Percentiles rank a stretch among this genome's conserved stretches.
phyloP scores from a whole-genome alignment of 2,888 invertebrate genomes.

The Strigamia transsilvanica region DNA sequence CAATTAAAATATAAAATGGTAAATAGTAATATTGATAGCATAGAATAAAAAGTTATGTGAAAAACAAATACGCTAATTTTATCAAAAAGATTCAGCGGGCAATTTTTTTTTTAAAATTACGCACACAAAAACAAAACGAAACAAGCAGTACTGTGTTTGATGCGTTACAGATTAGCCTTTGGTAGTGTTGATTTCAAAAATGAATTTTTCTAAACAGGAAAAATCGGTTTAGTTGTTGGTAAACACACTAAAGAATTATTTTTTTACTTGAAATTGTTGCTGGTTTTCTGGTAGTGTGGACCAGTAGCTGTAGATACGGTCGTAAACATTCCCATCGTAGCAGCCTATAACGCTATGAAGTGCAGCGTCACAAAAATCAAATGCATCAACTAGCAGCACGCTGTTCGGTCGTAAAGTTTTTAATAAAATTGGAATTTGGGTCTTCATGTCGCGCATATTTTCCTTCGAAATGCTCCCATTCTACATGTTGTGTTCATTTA shows the following conservation, averaged over 20 bases:
- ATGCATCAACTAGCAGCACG: constrained; percentile 89
- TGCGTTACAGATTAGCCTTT: no score
- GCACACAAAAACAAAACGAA: no score
- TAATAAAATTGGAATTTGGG: background rate
- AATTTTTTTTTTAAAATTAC: no score
- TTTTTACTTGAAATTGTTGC: background rate
- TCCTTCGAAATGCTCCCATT: no score
- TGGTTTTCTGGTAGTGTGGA: constrained; percentile 35
- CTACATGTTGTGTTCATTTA: no score
- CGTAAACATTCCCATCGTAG: constrained; percentile 85
- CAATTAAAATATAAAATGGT: background rate
- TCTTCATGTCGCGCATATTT: background rate
- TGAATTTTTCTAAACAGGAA: no score
- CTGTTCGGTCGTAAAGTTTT: constrained; percentile 81
- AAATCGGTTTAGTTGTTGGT: no score
- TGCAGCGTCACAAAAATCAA: constrained; percentile 82
- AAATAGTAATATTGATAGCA: background rate
- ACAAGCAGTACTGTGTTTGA: no score
- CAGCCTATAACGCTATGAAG: constrained; percentile 76
- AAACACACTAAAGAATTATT: no score
- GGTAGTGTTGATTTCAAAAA: no score
- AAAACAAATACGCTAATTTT: background rate
- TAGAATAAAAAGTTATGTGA: constrained; percentile 4
- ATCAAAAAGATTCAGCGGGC: background rate
- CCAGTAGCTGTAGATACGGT: constrained; percentile 62